A percentile compares a stretch with the other conserved stretches of the same genome.
These are phyloP conservation scores for Rhopilema esculentum DNA, from an alignment of 30 jellyfish, hydroid and myxozoan genomes.

Conservation along the genomic window DNA sequence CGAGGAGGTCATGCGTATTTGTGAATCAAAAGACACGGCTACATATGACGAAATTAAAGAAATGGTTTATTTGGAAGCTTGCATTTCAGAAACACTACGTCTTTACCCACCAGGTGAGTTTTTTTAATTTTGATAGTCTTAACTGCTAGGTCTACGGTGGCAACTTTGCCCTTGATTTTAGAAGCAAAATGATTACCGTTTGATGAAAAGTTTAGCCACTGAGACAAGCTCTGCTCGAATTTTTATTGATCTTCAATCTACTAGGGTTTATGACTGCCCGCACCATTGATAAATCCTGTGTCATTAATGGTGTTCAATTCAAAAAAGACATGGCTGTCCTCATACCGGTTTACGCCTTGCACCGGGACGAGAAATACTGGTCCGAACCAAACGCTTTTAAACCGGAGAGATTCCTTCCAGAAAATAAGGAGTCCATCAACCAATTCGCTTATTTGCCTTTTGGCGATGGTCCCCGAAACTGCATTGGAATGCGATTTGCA, in stretches of 20 bases:
- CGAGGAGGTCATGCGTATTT: conserved; percentile 40
- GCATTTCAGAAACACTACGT: conserved; percentile 68
- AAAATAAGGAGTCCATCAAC: conserved; percentile 38
- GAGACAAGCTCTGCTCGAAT: too few relatives aligned
- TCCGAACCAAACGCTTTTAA: conserved; percentile 62
- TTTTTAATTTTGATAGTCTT: too few relatives aligned
- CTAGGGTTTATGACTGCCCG: conserved; percentile 54
- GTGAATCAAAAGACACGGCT: conserved; percentile 23
- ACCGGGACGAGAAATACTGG: conserved; percentile 52
- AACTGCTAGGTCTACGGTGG: too few relatives aligned
- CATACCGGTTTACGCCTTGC: conserved; percentile 58
- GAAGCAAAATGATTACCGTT: too few relatives aligned
- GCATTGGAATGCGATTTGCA: conserved; percentile 72
- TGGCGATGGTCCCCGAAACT: conserved; percentile 61
- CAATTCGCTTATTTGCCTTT: conserved; percentile 67
- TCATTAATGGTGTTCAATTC: conserved; percentile 50
- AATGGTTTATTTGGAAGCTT: conserved; percentile 73
- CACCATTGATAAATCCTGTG: conserved; percentile 39
- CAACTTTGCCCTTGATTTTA: too few relatives aligned
- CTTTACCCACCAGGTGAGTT: conserved; percentile 78
- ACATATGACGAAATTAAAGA: too few relatives aligned
- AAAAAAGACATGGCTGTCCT: conserved; percentile 59
- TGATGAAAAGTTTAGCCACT: too few relatives aligned
- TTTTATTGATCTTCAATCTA: too few relatives aligned
- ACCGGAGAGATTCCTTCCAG: conserved; percentile 75